Conservation (phyloP, 2,797 vertebrate species). For the Mormyrus hasselquistii region DNA sequence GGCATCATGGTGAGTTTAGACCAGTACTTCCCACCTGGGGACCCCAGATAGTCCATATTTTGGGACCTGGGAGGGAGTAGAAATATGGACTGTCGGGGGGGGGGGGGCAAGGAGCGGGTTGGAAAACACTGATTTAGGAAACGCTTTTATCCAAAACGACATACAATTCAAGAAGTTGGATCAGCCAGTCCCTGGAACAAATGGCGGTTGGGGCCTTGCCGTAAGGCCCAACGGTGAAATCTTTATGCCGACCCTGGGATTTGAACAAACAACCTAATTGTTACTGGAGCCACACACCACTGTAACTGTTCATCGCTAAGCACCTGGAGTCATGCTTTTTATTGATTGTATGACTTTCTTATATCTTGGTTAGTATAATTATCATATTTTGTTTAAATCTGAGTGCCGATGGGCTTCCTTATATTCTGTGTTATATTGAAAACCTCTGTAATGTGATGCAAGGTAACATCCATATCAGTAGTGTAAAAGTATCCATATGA, state of each 20-base stretch:
- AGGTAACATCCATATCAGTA: background rate
- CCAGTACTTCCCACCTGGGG: background rate
- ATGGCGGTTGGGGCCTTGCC: background rate
- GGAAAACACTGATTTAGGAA: background rate
- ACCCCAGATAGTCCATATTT: background rate
- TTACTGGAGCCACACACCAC: background rate
- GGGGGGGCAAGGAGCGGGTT: background rate
- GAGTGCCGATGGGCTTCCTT: background rate
- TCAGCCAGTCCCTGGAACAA: background rate
- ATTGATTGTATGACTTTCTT: background rate
- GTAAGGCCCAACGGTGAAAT: background rate
- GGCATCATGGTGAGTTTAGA: conserved; percentile 60
- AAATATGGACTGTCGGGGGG: background rate
- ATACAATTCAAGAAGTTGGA: background rate
- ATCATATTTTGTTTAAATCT: background rate
- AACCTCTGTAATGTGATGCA: background rate
- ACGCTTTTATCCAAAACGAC: background rate
- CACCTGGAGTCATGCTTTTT: background rate
- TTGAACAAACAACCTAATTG: background rate
- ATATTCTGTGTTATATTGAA: background rate
- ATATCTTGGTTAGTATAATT: background rate
- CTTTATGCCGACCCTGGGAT: background rate
- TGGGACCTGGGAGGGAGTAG: background rate
- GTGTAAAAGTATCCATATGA: background rate
- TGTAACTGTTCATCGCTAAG: background rate